Conservation (phyloP, 2,113 vertebrate genomes). For the Tachysurus fulvidraco region DNA sequence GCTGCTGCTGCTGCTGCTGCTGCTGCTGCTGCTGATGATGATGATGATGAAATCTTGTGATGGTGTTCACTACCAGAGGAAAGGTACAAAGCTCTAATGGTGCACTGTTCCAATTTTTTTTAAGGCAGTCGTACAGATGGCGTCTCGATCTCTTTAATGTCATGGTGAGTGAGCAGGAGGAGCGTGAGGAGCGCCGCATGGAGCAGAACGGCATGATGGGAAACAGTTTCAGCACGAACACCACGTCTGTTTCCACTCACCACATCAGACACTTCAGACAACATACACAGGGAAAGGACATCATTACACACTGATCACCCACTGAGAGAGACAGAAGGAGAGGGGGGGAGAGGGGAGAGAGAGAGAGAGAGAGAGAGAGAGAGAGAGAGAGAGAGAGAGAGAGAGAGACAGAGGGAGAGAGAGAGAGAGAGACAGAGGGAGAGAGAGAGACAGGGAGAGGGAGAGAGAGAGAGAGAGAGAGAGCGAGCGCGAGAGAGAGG, state of each 20-base stretch:
- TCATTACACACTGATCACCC: background rate
- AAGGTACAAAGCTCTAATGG: too few species aligned
- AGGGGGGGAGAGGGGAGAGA: too few species aligned
- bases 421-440: too few species aligned
- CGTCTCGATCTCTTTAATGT: background rate
- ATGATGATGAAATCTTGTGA: background rate
- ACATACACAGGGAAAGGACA: background rate
- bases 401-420: too few species aligned
- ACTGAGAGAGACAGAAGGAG: background rate
- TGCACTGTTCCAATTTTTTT: background rate
- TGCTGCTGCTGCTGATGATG: background rate
- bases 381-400: too few species aligned
- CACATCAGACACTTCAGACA: conserved; percentile 5
- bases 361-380: too few species aligned
- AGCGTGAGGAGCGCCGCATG: background rate
- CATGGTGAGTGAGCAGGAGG: background rate
- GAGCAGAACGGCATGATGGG: background rate
- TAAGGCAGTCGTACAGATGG: background rate
- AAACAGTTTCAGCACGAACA: background rate
- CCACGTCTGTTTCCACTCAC: background rate
- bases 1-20: too few species aligned
- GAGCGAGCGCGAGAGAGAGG: too few species aligned
- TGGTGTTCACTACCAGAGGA: background rate
- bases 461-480: too few species aligned
- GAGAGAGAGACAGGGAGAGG: too few species aligned